Evolutionary conservation across 2,888 invertebrate species (phyloP).

Genomic region (Phaedon cochleariae): DNA sequence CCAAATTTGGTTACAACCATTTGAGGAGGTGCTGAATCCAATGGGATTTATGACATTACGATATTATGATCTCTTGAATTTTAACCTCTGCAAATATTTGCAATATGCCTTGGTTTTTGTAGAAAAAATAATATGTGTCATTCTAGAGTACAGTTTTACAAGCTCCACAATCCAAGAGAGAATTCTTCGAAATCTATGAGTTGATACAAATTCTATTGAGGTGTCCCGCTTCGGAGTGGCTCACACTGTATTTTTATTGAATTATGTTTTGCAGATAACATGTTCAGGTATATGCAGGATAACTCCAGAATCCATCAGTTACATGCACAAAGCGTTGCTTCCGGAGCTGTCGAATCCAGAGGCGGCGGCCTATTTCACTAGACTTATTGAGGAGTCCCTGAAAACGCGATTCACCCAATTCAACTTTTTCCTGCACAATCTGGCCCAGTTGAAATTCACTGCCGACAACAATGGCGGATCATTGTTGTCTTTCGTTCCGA

Average conservation of each 20-base stretch:
- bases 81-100: too few relatives aligned
- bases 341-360: slow-evolving; percentile 92
- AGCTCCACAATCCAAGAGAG: too few relatives aligned
- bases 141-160: too few relatives aligned
- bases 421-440: slow-evolving; percentile 97
- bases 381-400: slow-evolving; percentile 94
- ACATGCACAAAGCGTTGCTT: slow-evolving; percentile 89
- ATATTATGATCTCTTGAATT: too few relatives aligned
- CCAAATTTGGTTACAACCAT: too few relatives aligned
- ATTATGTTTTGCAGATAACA: slow-evolving; percentile 76
- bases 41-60: too few relatives aligned
- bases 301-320: slow-evolving; percentile 88
- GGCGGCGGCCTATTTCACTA: slow-evolving; percentile 94
- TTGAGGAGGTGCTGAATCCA: too few relatives aligned
- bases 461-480: slow-evolving; percentile 86
- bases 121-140: too few relatives aligned
- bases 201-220: too few relatives aligned
- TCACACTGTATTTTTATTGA: neutral
- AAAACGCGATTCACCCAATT: slow-evolving; percentile 95
- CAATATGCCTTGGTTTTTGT: too few relatives aligned
- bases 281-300: slow-evolving; percentile 92
- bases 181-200: too few relatives aligned
- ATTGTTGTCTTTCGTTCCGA: slow-evolving; percentile 91
- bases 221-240: too few relatives aligned
- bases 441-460: slow-evolving; percentile 75